Percentiles rank a stretch among this genome's conserved stretches.
These are phyloP conservation scores for Beris chalybata DNA, from an alignment of 2,888 invertebrate genomes.

Conservation along the genomic window DNA sequence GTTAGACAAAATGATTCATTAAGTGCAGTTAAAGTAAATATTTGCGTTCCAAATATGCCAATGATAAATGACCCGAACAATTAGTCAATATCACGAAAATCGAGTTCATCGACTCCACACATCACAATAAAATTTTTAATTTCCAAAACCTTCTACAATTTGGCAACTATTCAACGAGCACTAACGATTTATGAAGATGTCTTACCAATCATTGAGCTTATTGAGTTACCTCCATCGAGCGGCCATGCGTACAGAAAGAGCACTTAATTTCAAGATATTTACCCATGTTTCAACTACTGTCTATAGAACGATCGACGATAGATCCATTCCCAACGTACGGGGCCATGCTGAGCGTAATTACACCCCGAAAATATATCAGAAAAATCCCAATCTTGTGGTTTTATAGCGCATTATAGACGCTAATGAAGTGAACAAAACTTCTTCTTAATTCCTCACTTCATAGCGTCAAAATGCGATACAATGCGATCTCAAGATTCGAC, in stretches of 20 bases:
- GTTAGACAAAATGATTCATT: neutral
- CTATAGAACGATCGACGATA: conserved; percentile 20
- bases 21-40: conserved; percentile 7
- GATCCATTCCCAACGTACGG: neutral
- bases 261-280: conserved; percentile 32
- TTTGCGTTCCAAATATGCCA: conserved; percentile 4
- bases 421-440: conserved; percentile 31
- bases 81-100: conserved; percentile 19
- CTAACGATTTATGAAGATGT: conserved; percentile 18
- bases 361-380: neutral
- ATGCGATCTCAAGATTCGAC: conserved; percentile 1
- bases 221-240: conserved; percentile 11
- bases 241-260: conserved; percentile 19
- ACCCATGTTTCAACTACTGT: conserved; percentile 31
- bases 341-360: conserved; percentile 29
- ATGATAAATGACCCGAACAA: conserved; percentile 23
- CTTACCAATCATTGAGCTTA: conserved; percentile 19
- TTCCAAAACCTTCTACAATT: conserved; percentile 10
- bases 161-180: conserved; percentile 9
- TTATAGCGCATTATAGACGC: conserved; percentile 15
- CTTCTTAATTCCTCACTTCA: conserved; percentile 27
- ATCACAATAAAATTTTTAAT: neutral
- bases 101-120: conserved; percentile 10
- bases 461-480: conserved; percentile 23
- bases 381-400: conserved; percentile 4